These are phyloP conservation scores for Dione juno DNA, from an alignment of 2,888 invertebrate genomes.

Conservation along the genomic window DNA sequence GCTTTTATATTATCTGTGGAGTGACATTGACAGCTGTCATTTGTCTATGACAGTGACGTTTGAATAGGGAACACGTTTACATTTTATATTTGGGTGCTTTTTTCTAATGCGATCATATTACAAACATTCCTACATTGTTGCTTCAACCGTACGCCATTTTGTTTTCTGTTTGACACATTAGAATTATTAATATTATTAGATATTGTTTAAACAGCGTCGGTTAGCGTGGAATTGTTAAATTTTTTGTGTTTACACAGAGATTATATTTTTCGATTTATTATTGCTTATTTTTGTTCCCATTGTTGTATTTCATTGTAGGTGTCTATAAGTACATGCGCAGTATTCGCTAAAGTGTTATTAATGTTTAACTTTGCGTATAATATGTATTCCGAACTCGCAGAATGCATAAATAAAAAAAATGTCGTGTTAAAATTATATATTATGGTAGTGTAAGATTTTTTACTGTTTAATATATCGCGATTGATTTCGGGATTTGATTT, in stretches of 20 bases:
- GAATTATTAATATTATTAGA: constrained; percentile 27
- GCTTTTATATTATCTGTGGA: constrained; percentile 60
- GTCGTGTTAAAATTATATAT: constrained; percentile 21
- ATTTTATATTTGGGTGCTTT: constrained; percentile 66
- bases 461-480: constrained; percentile 24
- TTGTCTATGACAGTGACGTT: constrained; percentile 47
- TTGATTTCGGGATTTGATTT: constrained; percentile 23
- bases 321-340: constrained; percentile 54
- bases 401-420: constrained; percentile 24
- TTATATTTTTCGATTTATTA: constrained; percentile 81
- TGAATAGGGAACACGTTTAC: constrained; percentile 37
- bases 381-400: constrained; percentile 26
- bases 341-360: constrained; percentile 51
- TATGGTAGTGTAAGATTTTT: constrained; percentile 28
- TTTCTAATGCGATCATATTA: constrained; percentile 54
- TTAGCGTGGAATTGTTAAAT: constrained; percentile 75
- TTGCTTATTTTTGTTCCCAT: constrained; percentile 68
- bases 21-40: constrained; percentile 57
- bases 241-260: constrained; percentile 72
- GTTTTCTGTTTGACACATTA: constrained; percentile 26
- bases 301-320: constrained; percentile 67
- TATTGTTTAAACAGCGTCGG: constrained; percentile 44
- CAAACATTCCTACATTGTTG: constrained; percentile 71
- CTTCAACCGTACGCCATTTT: constrained; percentile 50
- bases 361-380: constrained; percentile 43